phyloP scores from a whole-genome alignment of 2,888 invertebrate genomes.

The Archips xylosteana region DNA sequence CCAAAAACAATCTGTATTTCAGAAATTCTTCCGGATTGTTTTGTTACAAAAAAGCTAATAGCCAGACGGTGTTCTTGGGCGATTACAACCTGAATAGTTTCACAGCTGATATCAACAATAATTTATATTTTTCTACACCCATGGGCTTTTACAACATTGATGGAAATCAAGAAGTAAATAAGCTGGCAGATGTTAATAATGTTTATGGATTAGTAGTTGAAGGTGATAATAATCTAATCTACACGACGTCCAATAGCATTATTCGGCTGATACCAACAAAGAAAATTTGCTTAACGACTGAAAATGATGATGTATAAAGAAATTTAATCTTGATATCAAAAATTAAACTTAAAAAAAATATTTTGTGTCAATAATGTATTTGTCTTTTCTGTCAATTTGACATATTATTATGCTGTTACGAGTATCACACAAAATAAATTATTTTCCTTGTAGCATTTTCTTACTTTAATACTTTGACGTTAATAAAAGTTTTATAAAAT shows the following conservation, averaged over 20 bases:
- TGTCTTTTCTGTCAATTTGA: no score
- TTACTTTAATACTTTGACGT: no score
- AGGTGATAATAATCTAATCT: constrained; percentile 46
- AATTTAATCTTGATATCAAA: background rate
- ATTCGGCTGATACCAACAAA: constrained; percentile 50
- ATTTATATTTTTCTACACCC: constrained; percentile 55
- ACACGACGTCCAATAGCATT: constrained; percentile 51
- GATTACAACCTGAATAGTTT: constrained; percentile 43
- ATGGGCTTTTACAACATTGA: constrained; percentile 47
- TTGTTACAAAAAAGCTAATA: constrained; percentile 45
- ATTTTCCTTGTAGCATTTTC: no score
- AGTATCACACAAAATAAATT: no score
- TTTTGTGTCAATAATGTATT: no score
- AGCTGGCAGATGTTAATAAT: constrained; percentile 21
- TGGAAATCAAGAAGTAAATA: background rate
- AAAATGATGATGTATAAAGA: background rate
- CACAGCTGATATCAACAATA: constrained; percentile 51
- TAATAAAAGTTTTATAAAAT: no score
- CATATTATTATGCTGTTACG: no score
- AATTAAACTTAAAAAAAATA: no score
- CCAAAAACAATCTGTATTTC: constrained; percentile 51
- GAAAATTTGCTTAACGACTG: background rate
- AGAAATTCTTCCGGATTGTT: constrained; percentile 59
- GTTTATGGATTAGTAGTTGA: constrained; percentile 38
- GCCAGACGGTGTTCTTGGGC: constrained; percentile 38